Evolutionary conservation across 2,797 vertebrate species (phyloP).

Genomic region (Euthynnus affinis): DNA sequence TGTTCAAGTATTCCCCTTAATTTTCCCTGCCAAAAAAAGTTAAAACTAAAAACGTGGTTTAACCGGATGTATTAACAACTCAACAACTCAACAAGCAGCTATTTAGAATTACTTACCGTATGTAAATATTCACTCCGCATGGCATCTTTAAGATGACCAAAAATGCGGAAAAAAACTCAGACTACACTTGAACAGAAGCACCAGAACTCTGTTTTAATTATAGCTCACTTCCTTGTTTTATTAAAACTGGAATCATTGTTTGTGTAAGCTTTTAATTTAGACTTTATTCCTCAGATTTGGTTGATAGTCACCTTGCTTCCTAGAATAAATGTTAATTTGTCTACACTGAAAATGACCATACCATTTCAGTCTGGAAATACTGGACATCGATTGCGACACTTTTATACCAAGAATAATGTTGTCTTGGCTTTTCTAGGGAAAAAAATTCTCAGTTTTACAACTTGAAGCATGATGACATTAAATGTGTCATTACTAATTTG

Average conservation of each 20-base stretch:
- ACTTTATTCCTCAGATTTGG: conserved; percentile 24
- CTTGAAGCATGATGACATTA: conserved; percentile 43
- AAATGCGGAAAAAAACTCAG: not conserved
- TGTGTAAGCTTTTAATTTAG: not conserved
- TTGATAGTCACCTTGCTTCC: conserved; percentile 26
- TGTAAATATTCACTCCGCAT: too few relatives aligned
- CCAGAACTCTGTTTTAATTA: not conserved
- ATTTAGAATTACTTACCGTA: too few relatives aligned
- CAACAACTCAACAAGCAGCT: not conserved
- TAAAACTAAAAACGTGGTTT: not conserved
- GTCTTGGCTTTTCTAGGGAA: conserved; percentile 28
- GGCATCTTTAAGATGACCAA: not conserved
- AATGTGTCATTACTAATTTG: conserved; percentile 40
- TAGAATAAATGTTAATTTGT: conserved; percentile 32
- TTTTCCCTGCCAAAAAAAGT: not conserved
- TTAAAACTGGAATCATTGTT: not conserved
- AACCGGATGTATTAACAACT: not conserved
- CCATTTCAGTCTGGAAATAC: conserved; percentile 39
- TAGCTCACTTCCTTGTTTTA: not conserved
- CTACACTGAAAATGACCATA: conserved; percentile 31
- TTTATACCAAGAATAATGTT: conserved; percentile 60
- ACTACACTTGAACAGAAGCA: not conserved
- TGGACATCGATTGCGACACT: conserved; percentile 42
- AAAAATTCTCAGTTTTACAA: conserved; percentile 45
- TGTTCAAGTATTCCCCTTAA: not conserved